Conservation (phyloP, 2,797 vertebrate genomes). For the Cyclura pinguis region DNA sequence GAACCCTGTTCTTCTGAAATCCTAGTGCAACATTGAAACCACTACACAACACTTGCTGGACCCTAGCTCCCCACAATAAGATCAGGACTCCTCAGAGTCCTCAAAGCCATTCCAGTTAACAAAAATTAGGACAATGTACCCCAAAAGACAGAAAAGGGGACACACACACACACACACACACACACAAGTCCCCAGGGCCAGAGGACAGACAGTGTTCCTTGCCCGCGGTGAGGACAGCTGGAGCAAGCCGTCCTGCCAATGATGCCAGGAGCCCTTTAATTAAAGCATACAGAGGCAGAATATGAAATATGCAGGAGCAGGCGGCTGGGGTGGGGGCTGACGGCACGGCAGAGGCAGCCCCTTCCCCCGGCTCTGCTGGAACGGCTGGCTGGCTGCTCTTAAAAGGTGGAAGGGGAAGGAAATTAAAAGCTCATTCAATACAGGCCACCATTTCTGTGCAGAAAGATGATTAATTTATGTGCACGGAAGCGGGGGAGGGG, state of each 20-base stretch:
- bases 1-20: too few species aligned
- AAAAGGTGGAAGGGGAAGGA: constrained; percentile 14
- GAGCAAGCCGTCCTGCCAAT: background rate
- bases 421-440: constrained; percentile 23
- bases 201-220: background rate
- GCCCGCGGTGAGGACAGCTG: too few species aligned
- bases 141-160: too few species aligned
- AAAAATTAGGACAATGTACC: too few species aligned
- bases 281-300: background rate
- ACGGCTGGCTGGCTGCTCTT: background rate
- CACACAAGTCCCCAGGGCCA: background rate
- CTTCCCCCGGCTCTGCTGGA: background rate
- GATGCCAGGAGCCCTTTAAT: background rate
- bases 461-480: constrained; percentile 13
- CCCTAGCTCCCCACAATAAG: too few species aligned
- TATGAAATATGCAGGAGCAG: constrained; percentile 6
- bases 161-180: too few species aligned
- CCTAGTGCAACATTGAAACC: too few species aligned
- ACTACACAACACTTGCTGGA: too few species aligned
- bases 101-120: too few species aligned
- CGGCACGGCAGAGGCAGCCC: background rate
- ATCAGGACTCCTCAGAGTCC: too few species aligned
- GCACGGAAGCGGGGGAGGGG: background rate
- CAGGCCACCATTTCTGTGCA: background rate
- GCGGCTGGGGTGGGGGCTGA: too few species aligned